These are phyloP conservation scores for Eupeodes latifasciatus DNA, from an alignment of 2,888 invertebrate genomes.

Conservation along the genomic window DNA sequence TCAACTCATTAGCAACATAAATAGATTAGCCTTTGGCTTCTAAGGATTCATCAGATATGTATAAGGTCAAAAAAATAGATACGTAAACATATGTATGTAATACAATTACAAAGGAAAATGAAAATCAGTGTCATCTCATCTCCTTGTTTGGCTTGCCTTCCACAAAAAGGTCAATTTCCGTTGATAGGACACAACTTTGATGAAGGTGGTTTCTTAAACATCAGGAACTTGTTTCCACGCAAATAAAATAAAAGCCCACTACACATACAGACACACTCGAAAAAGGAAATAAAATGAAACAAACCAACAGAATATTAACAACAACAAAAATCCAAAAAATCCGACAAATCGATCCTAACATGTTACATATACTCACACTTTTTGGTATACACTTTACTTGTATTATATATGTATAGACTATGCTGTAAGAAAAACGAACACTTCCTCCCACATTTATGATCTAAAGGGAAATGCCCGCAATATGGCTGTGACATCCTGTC, in stretches of 20 bases:
- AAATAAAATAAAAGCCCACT: slow-evolving; percentile 3
- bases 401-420: no score
- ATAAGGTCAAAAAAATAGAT: not conserved
- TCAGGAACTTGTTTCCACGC: slow-evolving; percentile 37
- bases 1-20: slow-evolving; percentile 28
- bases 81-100: not conserved
- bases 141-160: slow-evolving; percentile 20
- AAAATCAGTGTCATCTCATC: slow-evolving; percentile 18
- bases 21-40: slow-evolving; percentile 20
- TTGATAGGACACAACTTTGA: slow-evolving; percentile 31
- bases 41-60: not conserved
- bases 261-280: not conserved
- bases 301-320: slow-evolving; percentile 57
- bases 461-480: slow-evolving; percentile 64
- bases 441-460: slow-evolving; percentile 61
- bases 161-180: slow-evolving; percentile 68
- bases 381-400: not conserved
- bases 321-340: slow-evolving; percentile 17
- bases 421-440: slow-evolving; percentile 19
- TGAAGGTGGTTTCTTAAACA: slow-evolving; percentile 29
- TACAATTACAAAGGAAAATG: slow-evolving; percentile 15
- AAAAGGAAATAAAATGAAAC: slow-evolving; percentile 31
- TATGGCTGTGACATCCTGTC: slow-evolving; percentile 75
- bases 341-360: slow-evolving; percentile 34
- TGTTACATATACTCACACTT: not conserved